These are phyloP conservation scores for Lepidotrigona ventralis DNA, from an alignment of 1,140 invertebrate genomes.

Conservation along the genomic window DNA sequence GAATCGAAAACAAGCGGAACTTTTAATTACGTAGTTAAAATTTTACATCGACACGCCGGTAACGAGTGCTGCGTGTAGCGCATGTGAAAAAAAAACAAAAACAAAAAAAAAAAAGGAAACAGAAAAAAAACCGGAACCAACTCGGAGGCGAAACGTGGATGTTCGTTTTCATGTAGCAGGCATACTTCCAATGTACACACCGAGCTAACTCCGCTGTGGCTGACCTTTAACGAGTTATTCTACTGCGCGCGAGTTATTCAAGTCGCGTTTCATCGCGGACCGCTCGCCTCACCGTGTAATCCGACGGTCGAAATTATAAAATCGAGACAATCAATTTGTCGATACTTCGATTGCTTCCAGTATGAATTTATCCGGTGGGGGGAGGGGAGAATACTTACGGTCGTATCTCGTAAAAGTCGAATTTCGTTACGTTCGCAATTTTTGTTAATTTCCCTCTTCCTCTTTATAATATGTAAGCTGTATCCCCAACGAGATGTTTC, in stretches of 20 bases:
- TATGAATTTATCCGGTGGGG: no score
- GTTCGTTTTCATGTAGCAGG: slow-evolving; percentile 8
- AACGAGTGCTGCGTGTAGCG: neutral
- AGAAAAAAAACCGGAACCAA: no score
- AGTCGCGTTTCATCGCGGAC: slow-evolving; percentile 8
- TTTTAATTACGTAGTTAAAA: slow-evolving; percentile 3
- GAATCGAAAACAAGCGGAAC: no score
- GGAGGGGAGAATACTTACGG: neutral
- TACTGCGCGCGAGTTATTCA: slow-evolving; percentile 33
- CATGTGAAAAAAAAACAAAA: neutral
- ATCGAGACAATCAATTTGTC: slow-evolving; percentile 9
- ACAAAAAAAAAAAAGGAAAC: no score
- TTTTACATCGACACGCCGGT: neutral
- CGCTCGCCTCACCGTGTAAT: neutral
- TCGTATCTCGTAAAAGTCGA: neutral
- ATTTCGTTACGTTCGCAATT: neutral
- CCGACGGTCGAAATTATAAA: slow-evolving; percentile 10
- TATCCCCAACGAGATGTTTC: neutral
- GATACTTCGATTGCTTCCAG: neutral
- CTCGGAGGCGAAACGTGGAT: neutral
- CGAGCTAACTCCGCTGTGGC: slow-evolving; percentile 21
- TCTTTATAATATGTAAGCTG: neutral
- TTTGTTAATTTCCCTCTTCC: neutral
- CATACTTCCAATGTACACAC: slow-evolving; percentile 32
- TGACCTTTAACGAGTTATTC: slow-evolving; percentile 42